These are phyloP conservation scores for Spisula subtruncata DNA, from an alignment of 2,888 invertebrate species.

Conservation along the genomic window DNA sequence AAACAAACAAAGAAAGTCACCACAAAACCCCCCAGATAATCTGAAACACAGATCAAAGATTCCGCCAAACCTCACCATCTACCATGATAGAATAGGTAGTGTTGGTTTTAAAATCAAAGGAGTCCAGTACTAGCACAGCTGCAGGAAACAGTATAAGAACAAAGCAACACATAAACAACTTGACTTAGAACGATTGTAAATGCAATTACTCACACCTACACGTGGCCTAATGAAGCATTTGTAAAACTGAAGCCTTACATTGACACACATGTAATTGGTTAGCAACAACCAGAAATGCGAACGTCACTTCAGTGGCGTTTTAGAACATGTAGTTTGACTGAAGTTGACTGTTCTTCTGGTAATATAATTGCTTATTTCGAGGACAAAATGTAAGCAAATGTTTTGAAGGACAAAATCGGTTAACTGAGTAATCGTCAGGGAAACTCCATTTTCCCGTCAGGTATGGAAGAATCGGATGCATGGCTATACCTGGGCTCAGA, in stretches of 20 bases:
- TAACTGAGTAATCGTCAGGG: conserved; percentile 36
- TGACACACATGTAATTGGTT: background rate
- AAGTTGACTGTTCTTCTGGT: background rate
- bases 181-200: background rate
- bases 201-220: background rate
- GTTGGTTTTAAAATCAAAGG: conserved; percentile 5
- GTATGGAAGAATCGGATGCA: too few relatives aligned
- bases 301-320: conserved; percentile 37
- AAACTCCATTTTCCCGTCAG: conserved; percentile 5
- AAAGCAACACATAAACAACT: background rate
- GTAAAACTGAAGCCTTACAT: conserved; percentile 23
- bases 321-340: conserved; percentile 3
- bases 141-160: conserved; percentile 34
- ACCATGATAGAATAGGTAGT: background rate
- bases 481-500: too few relatives aligned
- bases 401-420: conserved; percentile 25
- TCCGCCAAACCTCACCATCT: background rate
- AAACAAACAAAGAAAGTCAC: too few relatives aligned
- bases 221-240: conserved; percentile 13
- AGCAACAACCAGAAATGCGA: conserved; percentile 30
- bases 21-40: too few relatives aligned
- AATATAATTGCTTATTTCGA: conserved; percentile 30
- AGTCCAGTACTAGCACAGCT: conserved; percentile 18
- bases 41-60: background rate
- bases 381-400: conserved; percentile 27